phyloP scores from a whole-genome alignment of 2,888 invertebrate genomes.

The Epiblema foenella region DNA sequence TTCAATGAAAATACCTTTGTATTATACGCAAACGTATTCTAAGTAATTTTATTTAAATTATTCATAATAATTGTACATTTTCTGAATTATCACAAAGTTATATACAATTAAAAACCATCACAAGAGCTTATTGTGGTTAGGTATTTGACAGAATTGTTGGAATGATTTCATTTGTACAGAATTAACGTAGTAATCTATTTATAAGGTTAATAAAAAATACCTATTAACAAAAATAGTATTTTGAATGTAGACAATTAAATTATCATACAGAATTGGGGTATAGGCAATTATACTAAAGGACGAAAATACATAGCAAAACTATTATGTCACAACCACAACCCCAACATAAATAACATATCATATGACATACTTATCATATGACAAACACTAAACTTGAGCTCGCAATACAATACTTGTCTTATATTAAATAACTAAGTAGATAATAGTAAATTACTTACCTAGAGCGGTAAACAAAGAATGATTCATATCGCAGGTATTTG shows the following conservation, averaged over 20 bases:
- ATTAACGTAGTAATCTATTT: constrained; percentile 9
- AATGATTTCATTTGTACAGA: constrained; percentile 39
- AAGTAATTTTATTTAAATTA: constrained; percentile 21
- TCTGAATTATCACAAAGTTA: constrained; percentile 36
- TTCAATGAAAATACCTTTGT: background rate
- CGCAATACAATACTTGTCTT: background rate
- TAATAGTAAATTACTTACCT: too few species aligned
- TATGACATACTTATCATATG: constrained; percentile 3
- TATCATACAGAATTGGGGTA: too few species aligned
- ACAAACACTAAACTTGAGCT: background rate
- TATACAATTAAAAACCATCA: constrained; percentile 21
- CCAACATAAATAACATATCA: constrained; percentile 7
- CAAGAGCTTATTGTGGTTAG: constrained; percentile 5
- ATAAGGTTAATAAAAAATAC: constrained; percentile 2
- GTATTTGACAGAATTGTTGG: constrained; percentile 18
- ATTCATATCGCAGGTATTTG: too few species aligned
- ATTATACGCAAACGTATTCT: too few species aligned
- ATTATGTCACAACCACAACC: constrained; percentile 35
- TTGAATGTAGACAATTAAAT: too few species aligned
- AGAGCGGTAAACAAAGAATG: too few species aligned
- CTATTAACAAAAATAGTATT: background rate
- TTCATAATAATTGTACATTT: constrained; percentile 27
- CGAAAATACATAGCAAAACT: background rate
- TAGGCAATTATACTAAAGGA: constrained; percentile 7
- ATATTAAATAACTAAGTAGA: background rate